Base-by-base conservation (phyloP, 1,140 invertebrate species). In the Drosophila malerkotliana region DNA sequence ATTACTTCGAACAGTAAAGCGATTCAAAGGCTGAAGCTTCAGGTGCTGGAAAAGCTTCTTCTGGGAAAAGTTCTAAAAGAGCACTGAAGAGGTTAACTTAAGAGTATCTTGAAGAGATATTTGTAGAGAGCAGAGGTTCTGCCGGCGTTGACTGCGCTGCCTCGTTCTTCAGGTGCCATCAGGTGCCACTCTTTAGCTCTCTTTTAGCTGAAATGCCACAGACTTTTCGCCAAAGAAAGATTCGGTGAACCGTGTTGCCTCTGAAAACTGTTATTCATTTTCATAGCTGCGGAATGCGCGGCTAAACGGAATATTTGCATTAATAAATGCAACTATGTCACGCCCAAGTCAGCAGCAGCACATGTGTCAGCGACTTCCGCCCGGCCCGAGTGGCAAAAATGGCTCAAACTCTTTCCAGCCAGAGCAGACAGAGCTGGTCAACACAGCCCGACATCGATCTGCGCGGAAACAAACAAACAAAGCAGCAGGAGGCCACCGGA, bases 311-410 rank as follows among this genome's bases (percentile, higher is more conserved):
- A 78, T 88, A 87, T 82, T 85, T 82, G 78, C 82, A 85, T 85
- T 88, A 85, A 85, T 88, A 85, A 85, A 85, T 85, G 82, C 78
- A 85, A 82, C 78, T 87, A 79, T 85, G 82, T 85, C 82, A 81
- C 82, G 71, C 82, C 82, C 82, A 87, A 87, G 71, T 62, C 82
- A 79, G 73, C 67, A 55, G 68, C 67, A 72, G 55, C 62, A 18
- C n/a, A 44, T 44, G 14, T 44, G 41, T 44, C 41, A 44, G 41
- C 41, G 62, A 77, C 73, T 79, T 79, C 77, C 67, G 68, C 51
- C 63, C 62, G 54, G 14, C 44, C 48, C 14, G 56, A 18, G 9
- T n/a, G 26, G 55, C 56, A 15, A 75, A 81, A 75, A 81, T 78
- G 82, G 63, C 80, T 85, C 73, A 87, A 87, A 81, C 77, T 66